These are phyloP conservation scores for Drosophila histrio DNA, from an alignment of 2,888 invertebrate species.

Conservation along the genomic window DNA sequence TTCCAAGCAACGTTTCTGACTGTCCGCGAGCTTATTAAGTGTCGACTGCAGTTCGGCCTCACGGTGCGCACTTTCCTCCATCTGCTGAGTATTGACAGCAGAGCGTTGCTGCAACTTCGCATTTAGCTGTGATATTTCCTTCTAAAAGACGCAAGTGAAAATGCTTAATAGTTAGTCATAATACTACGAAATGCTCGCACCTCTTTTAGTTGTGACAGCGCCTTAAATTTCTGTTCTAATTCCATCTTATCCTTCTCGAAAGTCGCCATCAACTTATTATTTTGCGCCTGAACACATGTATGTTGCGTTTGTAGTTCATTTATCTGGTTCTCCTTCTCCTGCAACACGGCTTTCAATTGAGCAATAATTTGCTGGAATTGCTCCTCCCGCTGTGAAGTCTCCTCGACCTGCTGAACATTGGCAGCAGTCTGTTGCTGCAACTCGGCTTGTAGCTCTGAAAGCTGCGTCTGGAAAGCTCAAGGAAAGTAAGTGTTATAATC, in stretches of 20 bases:
- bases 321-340: background rate
- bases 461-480: background rate
- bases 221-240: background rate
- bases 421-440: background rate
- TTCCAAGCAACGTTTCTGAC: background rate
- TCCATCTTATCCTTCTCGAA: conserved; percentile 3
- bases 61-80: background rate
- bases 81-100: background rate
- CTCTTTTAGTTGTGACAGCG: background rate
- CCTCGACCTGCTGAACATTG: background rate
- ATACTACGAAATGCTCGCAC: background rate
- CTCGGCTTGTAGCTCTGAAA: background rate
- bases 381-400: background rate
- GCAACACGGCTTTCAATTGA: background rate
- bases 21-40: background rate
- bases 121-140: background rate
- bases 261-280: background rate
- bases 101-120: background rate
- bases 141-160: background rate
- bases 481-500: no score
- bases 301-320: background rate
- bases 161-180: no score
- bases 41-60: background rate
- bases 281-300: background rate
- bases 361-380: background rate